Conservation (phyloP, 92 coral and sea anemone genomes). For the Nematostella vectensis region DNA sequence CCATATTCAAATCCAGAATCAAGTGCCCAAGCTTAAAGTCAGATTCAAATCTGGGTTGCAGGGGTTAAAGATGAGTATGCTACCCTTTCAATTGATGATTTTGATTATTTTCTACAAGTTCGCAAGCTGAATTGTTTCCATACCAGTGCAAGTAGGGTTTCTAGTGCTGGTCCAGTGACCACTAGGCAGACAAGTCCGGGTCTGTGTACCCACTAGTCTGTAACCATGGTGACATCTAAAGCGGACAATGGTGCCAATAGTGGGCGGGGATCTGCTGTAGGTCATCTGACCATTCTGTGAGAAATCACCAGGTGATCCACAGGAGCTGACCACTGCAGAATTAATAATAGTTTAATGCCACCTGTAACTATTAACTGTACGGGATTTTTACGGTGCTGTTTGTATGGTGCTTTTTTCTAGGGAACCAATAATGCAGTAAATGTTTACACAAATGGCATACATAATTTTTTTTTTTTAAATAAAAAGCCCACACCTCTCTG, state of each 20-base stretch:
- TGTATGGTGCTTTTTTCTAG: neutral
- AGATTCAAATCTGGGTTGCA: too few species aligned
- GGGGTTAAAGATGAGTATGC: too few species aligned
- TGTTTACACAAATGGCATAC: too few species aligned
- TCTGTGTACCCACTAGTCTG: slow-evolving; percentile 11
- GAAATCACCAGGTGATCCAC: slow-evolving; percentile 16
- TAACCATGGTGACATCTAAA: slow-evolving; percentile 33
- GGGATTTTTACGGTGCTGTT: neutral
- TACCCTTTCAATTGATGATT: too few species aligned
- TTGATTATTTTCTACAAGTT: too few species aligned
- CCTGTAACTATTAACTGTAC: neutral
- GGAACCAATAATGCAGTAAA: neutral
- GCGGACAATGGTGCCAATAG: slow-evolving; percentile 26
- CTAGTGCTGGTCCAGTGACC: slow-evolving; percentile 30
- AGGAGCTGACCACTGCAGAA: slow-evolving; percentile 15
- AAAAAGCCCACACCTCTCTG: too few species aligned
- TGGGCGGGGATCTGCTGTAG: neutral
- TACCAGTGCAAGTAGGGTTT: slow-evolving; percentile 47
- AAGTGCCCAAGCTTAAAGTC: too few species aligned
- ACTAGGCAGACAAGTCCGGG: slow-evolving; percentile 20
- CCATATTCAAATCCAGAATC: too few species aligned
- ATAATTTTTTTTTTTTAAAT: too few species aligned
- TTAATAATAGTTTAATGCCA: too few species aligned
- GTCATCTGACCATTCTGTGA: neutral
- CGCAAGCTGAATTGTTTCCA: too few species aligned